Evolutionary conservation across 1,140 invertebrate genomes (phyloP).

Genomic region (Asbolus verrucosus): DNA sequence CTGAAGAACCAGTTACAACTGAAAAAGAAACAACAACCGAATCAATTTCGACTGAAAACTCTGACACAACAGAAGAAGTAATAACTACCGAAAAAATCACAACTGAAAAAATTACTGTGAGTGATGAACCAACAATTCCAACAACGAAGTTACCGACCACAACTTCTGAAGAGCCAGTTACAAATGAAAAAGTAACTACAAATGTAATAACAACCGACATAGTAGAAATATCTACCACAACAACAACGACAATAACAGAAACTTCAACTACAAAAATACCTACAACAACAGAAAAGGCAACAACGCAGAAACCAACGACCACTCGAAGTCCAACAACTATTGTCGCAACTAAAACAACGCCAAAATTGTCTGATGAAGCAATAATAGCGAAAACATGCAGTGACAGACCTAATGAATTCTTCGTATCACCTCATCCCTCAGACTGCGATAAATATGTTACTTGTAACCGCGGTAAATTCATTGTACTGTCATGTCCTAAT

Average conservation of each 20-base stretch:
- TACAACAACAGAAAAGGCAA: not conserved
- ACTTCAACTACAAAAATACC: not conserved
- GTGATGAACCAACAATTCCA: not conserved
- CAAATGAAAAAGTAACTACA: too few relatives aligned
- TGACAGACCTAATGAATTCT: constrained; percentile 16
- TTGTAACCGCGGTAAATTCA: constrained; percentile 32
- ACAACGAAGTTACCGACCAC: too few relatives aligned
- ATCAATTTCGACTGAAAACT: not conserved
- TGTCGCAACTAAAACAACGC: constrained; percentile 1
- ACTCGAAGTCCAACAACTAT: too few relatives aligned
- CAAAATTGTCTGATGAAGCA: constrained; percentile 7
- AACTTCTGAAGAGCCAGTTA: too few relatives aligned
- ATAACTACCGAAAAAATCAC: not conserved
- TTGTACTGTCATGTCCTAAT: constrained; percentile 64
- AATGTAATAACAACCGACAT: not conserved
- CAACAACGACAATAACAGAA: not conserved
- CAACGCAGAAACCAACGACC: too few relatives aligned
- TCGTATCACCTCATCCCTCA: constrained; percentile 45
- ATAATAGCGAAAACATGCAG: constrained; percentile 13
- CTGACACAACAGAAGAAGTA: not conserved
- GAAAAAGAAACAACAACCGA: not conserved
- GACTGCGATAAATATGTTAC: constrained; percentile 34
- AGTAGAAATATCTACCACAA: not conserved
- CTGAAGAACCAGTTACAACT: not conserved
- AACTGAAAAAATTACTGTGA: too few relatives aligned